Conservation (phyloP, 1,140 invertebrate genomes). For the Diachasma alloeum region DNA sequence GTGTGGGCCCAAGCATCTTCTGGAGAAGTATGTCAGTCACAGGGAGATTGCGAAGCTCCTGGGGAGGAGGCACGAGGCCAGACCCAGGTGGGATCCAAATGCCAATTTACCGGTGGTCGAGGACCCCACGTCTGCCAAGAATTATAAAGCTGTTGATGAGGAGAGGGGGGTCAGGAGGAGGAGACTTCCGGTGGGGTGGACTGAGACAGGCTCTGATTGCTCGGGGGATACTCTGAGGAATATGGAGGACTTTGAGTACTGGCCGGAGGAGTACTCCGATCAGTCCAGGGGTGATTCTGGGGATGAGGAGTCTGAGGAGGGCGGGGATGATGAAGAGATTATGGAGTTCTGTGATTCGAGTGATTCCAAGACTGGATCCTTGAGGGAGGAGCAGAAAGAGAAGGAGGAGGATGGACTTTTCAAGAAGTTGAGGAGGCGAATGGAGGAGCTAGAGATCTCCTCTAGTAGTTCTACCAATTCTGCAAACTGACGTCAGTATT, state of each 20-base stretch:
- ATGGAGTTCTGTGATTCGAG: neutral
- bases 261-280: neutral
- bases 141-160: neutral
- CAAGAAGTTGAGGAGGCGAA: neutral
- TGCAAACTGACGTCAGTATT: no score
- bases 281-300: neutral
- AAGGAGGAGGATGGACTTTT: neutral
- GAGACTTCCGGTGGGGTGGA: neutral
- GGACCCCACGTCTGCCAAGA: neutral
- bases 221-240: neutral
- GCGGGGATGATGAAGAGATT: constrained; percentile 1
- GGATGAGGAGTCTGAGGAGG: neutral
- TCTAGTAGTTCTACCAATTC: neutral
- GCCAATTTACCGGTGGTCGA: constrained; percentile 4
- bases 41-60: neutral
- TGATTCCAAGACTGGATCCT: neutral
- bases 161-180: neutral
- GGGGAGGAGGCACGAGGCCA: constrained; percentile 7
- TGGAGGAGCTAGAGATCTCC: neutral
- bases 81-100: neutral
- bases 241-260: neutral
- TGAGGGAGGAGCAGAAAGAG: neutral
- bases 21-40: neutral
- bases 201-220: neutral
- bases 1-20: constrained; percentile 1